phyloP scores from a whole-genome alignment of 2,797 vertebrate genomes.

The Aselliscus stoliczkanus region DNA sequence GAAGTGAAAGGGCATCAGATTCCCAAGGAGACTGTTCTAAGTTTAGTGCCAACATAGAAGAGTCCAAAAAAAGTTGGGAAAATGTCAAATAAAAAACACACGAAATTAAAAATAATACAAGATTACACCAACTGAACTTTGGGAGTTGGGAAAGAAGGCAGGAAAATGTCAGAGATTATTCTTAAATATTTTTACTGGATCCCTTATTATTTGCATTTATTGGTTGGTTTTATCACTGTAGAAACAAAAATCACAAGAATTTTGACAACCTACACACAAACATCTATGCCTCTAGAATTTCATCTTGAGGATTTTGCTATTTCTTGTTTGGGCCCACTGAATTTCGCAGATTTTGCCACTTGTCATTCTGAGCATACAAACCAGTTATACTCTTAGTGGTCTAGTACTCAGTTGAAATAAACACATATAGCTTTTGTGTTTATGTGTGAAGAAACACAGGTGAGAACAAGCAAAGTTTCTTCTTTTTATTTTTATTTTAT shows the following conservation, averaged over 20 bases:
- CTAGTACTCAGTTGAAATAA: neutral
- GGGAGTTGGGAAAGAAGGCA: neutral
- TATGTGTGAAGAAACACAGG: neutral
- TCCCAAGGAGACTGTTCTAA: constrained; percentile 67
- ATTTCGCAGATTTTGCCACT: neutral
- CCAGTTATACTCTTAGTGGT: neutral
- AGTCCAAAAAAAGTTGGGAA: neutral
- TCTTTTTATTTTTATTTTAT: too few relatives aligned
- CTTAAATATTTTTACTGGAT: neutral
- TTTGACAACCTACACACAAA: constrained; percentile 13
- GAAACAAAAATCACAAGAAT: neutral
- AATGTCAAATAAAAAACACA: constrained; percentile 40
- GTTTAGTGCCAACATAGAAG: constrained; percentile 42
- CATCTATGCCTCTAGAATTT: neutral
- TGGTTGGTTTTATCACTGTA: neutral
- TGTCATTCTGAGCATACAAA: neutral
- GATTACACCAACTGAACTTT: neutral
- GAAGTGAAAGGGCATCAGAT: constrained; percentile 68
- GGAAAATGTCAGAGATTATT: neutral
- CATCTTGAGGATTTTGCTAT: neutral
- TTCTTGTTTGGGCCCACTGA: neutral
- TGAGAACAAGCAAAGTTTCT: neutral
- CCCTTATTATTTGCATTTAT: neutral
- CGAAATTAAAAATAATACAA: constrained; percentile 25
- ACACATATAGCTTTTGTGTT: neutral